Evolutionary conservation across 2,113 vertebrate species (phyloP), one percentile per base, ranked within the genome.

Genomic region (Bos taurus): DNA sequence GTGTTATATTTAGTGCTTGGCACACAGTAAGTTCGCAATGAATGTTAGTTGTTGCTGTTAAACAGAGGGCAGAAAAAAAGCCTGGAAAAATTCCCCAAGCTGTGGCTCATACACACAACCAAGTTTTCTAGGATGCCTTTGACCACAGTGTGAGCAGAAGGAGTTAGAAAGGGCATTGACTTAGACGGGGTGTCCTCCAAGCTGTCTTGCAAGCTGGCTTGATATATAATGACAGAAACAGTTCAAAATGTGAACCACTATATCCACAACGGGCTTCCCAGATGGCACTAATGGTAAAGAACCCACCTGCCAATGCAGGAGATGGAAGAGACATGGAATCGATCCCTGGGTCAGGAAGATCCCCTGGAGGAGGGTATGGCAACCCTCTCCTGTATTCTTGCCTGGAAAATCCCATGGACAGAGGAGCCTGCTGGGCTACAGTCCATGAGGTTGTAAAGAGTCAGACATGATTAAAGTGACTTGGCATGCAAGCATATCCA

Each of bases 101-200:
- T 77, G 23, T 81, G 46, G 46, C 48, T 2, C 52, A 84, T 67
- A 46, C 8, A 78, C 50, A 91, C 16, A n/a, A 88, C 88, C 50
- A 95, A 78, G 43, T 81, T 95, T 92, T 92, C 84, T 92, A 62
- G 26, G 52, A 16, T 96, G 52, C 7, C 26, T 97, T 92, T 81
- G 57, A 92, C 28, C 48, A 80, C 33, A 46, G 28, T 48, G 28
- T 91, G 43, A 97, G 52, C 23, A 81, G 52, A 82, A 95, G 64
- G n/a, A 67, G 5, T 26, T 60, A 91, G n/a, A 88, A 93, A 94
- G 19, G 16, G 5, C 33, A 77, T 48, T 74, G 33, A 96, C 33
- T 86, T 5, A 36, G 52, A 57, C 14, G 71, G 46, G 62, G 46
- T 80, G 40, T 91, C 56, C 50, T 84, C 19, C 36, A 43, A 80